phyloP scores from a whole-genome alignment of 2,888 invertebrate genomes.

The Eristalinus sepulchralis region DNA sequence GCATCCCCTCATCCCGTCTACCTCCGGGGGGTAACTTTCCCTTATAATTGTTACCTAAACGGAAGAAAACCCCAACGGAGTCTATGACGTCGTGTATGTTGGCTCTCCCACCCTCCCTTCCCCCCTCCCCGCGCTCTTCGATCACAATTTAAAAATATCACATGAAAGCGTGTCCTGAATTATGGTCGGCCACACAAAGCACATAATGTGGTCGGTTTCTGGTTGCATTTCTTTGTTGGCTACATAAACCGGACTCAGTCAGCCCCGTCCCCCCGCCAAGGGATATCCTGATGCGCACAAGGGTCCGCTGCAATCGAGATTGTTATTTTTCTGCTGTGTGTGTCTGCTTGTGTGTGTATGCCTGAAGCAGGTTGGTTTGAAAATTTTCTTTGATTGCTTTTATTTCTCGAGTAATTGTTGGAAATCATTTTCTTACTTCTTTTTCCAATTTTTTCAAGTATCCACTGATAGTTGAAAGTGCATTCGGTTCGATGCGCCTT shows the following conservation, averaged over 20 bases:
- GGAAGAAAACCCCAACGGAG: not conserved
- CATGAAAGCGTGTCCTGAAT: conserved; percentile 68
- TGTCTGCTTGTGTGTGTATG: not conserved
- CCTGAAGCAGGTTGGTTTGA: not conserved
- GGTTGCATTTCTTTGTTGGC: conserved; percentile 56
- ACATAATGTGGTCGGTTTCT: conserved; percentile 59
- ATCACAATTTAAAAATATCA: conserved; percentile 64
- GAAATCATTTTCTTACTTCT: conserved; percentile 37
- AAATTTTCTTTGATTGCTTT: conserved; percentile 61
- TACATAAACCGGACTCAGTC: conserved; percentile 38
- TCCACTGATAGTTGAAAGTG: not conserved
- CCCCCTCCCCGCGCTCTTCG: conserved; percentile 15
- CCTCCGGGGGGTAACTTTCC: conserved; percentile 26
- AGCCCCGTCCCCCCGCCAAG: not conserved
- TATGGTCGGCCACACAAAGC: conserved; percentile 64
- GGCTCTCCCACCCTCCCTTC: not conserved
- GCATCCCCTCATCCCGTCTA: not conserved
- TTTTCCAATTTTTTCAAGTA: conserved; percentile 15
- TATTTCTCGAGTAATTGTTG: conserved; percentile 61
- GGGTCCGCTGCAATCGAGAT: conserved; percentile 39
- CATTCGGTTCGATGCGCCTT: conserved; percentile 4
- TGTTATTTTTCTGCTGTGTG: conserved; percentile 45
- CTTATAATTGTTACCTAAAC: conserved; percentile 65
- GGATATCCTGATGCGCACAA: conserved; percentile 35
- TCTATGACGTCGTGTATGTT: not conserved